Conservation (phyloP, 2,113 vertebrate genomes). For the Solea senegalensis region DNA sequence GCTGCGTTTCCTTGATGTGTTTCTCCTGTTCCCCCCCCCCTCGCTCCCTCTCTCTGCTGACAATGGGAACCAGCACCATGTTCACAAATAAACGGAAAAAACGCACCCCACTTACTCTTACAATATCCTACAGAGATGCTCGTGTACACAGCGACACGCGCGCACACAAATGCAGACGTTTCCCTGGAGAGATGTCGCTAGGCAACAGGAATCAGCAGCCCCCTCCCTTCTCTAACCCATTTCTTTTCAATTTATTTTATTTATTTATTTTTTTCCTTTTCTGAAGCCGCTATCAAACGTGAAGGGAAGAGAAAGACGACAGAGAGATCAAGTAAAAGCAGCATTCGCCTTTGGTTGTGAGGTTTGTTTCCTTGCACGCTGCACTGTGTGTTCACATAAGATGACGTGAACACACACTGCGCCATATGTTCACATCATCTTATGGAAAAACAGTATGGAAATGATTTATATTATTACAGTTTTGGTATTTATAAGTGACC, state of each 20-base stretch:
- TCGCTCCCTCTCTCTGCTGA: background rate
- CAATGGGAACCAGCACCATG: background rate
- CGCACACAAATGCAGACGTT: background rate
- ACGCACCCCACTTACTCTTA: constrained; percentile 27
- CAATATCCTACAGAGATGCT: constrained; percentile 36
- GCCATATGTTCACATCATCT: background rate
- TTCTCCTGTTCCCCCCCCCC: background rate
- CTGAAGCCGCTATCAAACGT: constrained; percentile 44
- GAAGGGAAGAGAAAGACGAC: constrained; percentile 28
- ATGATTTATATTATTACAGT: background rate
- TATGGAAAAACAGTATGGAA: background rate
- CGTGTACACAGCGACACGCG: constrained; percentile 9
- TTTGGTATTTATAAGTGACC: background rate
- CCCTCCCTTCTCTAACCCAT: background rate
- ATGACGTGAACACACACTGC: background rate
- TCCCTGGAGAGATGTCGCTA: constrained; percentile 68
- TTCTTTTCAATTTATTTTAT: constrained; percentile 29
- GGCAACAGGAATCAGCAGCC: constrained; percentile 70
- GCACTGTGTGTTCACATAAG: background rate
- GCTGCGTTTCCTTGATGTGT: constrained; percentile 8
- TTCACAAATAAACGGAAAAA: constrained; percentile 43
- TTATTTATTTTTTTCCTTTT: constrained; percentile 39
- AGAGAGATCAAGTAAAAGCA: constrained; percentile 39
- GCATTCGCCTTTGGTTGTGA: constrained; percentile 2
- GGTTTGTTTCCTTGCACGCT: constrained; percentile 1